A percentile compares a stretch with the other conserved stretches of the same genome.
Conservation (phyloP, 2,113 vertebrate species). For the Pogonocichla stellata region DNA sequence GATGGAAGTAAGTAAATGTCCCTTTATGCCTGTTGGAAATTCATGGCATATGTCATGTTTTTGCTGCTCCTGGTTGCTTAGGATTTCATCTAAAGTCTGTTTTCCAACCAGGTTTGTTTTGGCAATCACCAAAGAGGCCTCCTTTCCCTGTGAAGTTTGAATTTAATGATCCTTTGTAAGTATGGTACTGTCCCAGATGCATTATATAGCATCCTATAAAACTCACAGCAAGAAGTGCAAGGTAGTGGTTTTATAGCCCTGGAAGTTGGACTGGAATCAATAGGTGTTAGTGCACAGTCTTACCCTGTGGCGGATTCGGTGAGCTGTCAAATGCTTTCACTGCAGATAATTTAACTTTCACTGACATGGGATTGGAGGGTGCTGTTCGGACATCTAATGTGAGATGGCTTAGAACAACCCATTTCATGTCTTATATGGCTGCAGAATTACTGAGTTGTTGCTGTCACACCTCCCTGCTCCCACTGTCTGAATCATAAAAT, state of each 20-base stretch:
- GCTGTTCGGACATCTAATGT: not conserved
- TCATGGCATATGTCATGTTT: rapidly evolving
- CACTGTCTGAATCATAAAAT: not conserved
- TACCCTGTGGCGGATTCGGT: not conserved
- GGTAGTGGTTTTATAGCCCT: not conserved
- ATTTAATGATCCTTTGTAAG: constrained; percentile 90
- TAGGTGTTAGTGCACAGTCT: not conserved
- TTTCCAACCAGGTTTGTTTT: constrained; percentile 88
- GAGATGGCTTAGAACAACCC: not conserved
- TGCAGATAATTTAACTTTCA: not conserved
- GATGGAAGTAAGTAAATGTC: constrained; percentile 90
- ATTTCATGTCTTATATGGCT: not conserved
- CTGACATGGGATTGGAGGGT: not conserved
- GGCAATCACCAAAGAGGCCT: constrained; percentile 97
- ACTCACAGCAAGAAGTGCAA: not conserved
- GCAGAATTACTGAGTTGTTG: not conserved
- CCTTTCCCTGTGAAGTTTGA: constrained; percentile 93
- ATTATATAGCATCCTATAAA: not conserved
- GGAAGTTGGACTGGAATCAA: not conserved
- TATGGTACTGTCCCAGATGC: constrained; percentile 32
- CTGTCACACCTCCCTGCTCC: not conserved
- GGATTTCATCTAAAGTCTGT: constrained; percentile 42
- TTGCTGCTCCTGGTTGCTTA: not conserved
- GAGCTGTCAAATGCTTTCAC: not conserved
- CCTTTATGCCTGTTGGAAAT: not conserved